phyloP scores from a whole-genome alignment of 2,888 invertebrate species.

The Brachylomia viminalis region DNA sequence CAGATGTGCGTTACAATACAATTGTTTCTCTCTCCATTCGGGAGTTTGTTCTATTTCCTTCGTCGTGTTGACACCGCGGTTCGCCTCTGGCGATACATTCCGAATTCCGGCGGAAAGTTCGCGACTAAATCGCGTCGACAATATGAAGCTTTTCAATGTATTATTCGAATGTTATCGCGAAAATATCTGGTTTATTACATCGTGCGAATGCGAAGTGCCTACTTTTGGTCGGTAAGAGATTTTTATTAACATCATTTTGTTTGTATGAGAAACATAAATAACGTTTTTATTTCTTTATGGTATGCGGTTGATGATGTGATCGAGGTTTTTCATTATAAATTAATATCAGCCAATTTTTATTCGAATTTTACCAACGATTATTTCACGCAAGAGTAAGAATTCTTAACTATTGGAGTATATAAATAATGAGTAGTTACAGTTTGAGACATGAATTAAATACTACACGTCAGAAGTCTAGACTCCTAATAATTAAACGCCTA shows the following conservation, averaged over 20 bases:
- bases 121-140: slow-evolving; percentile 59
- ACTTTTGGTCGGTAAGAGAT: slow-evolving; percentile 64
- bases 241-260: slow-evolving; percentile 70
- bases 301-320: slow-evolving; percentile 15
- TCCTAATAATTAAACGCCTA: slow-evolving; percentile 39
- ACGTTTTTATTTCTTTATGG: slow-evolving; percentile 47
- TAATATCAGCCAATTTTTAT: background rate
- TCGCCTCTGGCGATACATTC: slow-evolving; percentile 61
- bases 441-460: slow-evolving; percentile 31
- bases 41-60: slow-evolving; percentile 62
- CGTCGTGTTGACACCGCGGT: slow-evolving; percentile 60
- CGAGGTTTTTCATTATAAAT: slow-evolving; percentile 9
- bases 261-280: slow-evolving; percentile 51
- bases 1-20: slow-evolving; percentile 67
- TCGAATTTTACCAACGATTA: background rate
- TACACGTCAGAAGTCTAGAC: slow-evolving; percentile 8
- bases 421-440: slow-evolving; percentile 3
- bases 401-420: background rate
- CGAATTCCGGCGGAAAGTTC: slow-evolving; percentile 63
- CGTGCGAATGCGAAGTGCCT: slow-evolving; percentile 71
- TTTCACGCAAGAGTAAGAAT: background rate
- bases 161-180: slow-evolving; percentile 72
- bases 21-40: slow-evolving; percentile 64
- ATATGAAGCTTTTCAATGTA: slow-evolving; percentile 73
- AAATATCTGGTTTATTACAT: slow-evolving; percentile 72